A percentile compares a stretch with the other conserved stretches of the same genome.
phyloP scores from a whole-genome alignment of 2,113 vertebrate species.

The Sphyrna mokarran region DNA sequence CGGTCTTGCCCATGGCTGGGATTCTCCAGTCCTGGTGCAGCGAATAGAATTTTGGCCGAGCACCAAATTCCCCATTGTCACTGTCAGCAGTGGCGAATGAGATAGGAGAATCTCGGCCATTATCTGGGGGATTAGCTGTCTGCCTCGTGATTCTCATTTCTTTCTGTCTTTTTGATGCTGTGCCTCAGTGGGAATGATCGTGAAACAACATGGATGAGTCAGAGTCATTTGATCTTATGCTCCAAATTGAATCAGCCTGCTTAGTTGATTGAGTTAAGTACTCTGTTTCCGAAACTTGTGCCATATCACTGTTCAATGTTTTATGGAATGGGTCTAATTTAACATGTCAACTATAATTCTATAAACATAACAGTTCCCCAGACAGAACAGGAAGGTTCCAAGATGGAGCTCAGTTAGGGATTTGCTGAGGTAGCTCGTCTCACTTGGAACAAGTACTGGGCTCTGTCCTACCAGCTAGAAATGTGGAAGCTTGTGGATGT shows the following conservation, averaged over 20 bases:
- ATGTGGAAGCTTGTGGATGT: neutral
- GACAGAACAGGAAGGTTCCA: neutral
- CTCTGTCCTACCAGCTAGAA: neutral
- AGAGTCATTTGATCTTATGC: neutral
- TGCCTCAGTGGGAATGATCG: neutral
- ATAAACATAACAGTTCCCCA: neutral
- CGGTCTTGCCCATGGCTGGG: no score
- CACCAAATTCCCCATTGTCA: no score
- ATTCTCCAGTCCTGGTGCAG: no score
- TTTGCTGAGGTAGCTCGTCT: neutral
- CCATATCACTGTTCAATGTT: neutral
- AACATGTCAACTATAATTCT: neutral
- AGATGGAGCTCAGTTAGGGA: neutral
- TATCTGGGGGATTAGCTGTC: neutral
- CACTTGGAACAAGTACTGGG: neutral
- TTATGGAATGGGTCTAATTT: neutral
- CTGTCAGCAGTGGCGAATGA: no score
- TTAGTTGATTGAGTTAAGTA: neutral
- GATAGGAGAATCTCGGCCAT: no score
- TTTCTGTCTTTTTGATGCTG: neutral
- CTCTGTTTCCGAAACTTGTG: neutral
- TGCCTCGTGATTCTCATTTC: neutral
- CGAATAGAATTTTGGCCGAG: no score
- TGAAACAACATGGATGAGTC: neutral
- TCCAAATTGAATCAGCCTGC: neutral